Conservation (phyloP, 2,113 vertebrate species). For the Ranitomeya imitator region DNA sequence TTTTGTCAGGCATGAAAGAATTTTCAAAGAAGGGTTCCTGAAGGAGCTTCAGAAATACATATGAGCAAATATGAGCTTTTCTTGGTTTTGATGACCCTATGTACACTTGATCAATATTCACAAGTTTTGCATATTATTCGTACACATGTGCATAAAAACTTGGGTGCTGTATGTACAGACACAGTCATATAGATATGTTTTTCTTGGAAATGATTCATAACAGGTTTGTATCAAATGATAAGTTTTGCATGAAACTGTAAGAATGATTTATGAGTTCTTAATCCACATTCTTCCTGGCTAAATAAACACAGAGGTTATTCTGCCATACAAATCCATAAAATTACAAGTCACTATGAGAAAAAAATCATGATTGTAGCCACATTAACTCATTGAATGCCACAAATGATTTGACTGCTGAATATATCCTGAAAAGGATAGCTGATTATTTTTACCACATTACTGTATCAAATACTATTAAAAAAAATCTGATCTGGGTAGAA, state of each 20-base stretch:
- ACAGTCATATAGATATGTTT: constrained; percentile 40
- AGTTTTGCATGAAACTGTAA: constrained; percentile 57
- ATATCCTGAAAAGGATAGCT: too few species aligned
- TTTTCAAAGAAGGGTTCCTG: too few species aligned
- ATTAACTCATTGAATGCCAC: neutral
- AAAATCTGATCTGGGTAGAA: too few species aligned
- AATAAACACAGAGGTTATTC: constrained; percentile 56
- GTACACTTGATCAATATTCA: too few species aligned
- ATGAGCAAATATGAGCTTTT: neutral
- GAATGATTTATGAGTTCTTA: constrained; percentile 59
- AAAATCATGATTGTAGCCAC: neutral
- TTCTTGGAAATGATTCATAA: constrained; percentile 55
- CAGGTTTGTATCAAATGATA: constrained; percentile 55
- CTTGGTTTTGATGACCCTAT: neutral
- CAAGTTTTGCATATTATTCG: neutral
- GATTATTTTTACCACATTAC: too few species aligned
- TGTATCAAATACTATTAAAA: too few species aligned
- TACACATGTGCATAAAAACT: constrained; percentile 20
- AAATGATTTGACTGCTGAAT: neutral
- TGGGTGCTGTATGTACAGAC: constrained; percentile 6
- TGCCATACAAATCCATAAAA: constrained; percentile 49
- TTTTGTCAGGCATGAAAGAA: too few species aligned
- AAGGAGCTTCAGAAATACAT: neutral
- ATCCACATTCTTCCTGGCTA: constrained; percentile 58
- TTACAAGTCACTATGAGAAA: constrained; percentile 32